Base-by-base conservation (phyloP, 2,113 vertebrate species). In the Thamnophis sirtalis region DNA sequence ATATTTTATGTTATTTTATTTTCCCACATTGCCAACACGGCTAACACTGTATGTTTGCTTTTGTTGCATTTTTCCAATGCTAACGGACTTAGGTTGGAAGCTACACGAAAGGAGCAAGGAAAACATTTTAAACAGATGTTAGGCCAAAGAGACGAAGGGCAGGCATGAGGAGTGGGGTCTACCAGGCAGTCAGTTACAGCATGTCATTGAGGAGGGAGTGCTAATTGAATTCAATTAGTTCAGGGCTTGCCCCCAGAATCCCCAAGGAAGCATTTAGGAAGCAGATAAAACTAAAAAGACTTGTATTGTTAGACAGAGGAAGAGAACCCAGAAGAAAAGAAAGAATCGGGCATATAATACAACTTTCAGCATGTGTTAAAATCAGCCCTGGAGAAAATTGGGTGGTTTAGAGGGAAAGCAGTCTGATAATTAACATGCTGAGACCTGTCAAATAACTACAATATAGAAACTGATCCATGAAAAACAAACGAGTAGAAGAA, bases 161-260 rank as follows among this genome's bases (percentile, higher is more conserved):
- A 53, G 85, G 28, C 9, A 2, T 19, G 13, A 13, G 48, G 26
- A 49, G 48, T 17, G 26, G 13, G 43, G 38, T 84, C 86, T 50
- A 43, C 55, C 24, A 55, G 88, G 86, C 90, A 91, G 91, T 84
- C 90, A n/a, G 43, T 91, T 93, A 91, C 80, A 17, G 19, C 28
- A 9, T 85, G 90, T 84, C 87, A 89, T 49, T 13, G 15, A 86
- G 26, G 38, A 91, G 92, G 80, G 55, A 89, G 90, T 89, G 92
- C 87, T 93, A 93, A 93, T 93, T 93, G 87, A 91, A 93, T 91
- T 89, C 73, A 91, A 91, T 89, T 93, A 89, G 92, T 86, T 91
- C 90, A 85, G 92, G 92, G 49, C 87, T 89, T 89, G 90, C 73
- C 92, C 73, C 73, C 49, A 63, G 87, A 55, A 91, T 91, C 87